These are phyloP conservation scores for Austrofundulus limnaeus DNA, from an alignment of 2,113 vertebrate genomes.

Conservation along the genomic window DNA sequence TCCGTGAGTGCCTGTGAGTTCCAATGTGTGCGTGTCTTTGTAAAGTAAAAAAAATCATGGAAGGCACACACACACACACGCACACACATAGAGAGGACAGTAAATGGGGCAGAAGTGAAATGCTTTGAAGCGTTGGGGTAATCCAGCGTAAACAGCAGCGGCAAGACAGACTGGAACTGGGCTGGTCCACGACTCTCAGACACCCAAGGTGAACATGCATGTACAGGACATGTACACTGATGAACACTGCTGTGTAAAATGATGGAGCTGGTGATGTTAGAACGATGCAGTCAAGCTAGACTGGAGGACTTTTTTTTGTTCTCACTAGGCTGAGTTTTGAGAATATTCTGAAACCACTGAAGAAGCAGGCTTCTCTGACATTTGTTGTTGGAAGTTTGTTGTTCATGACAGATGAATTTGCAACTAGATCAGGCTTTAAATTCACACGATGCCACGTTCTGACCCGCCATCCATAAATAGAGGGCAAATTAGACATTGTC, in stretches of 20 bases:
- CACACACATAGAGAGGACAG: constrained; percentile 48
- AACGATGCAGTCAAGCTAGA: constrained; percentile 18
- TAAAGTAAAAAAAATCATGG: constrained; percentile 30
- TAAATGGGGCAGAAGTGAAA: constrained; percentile 83
- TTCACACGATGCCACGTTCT: constrained; percentile 54
- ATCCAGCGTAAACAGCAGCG: constrained; percentile 79
- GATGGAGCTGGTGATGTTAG: constrained; percentile 28
- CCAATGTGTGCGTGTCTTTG: constrained; percentile 7
- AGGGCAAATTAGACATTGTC: constrained; percentile 70
- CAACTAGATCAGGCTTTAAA: constrained; percentile 69
- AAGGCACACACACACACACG: neutral
- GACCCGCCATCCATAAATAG: constrained; percentile 61
- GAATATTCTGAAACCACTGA: constrained; percentile 56
- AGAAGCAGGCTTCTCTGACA: constrained; percentile 56
- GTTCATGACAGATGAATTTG: constrained; percentile 58
- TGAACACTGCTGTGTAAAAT: constrained; percentile 25
- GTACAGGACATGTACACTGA: constrained; percentile 28
- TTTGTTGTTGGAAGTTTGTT: constrained; percentile 60
- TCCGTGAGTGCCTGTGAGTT: constrained; percentile 29
- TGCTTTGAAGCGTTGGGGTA: constrained; percentile 81
- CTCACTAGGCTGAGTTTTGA: constrained; percentile 56
- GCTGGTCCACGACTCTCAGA: constrained; percentile 57
- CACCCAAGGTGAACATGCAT: constrained; percentile 35
- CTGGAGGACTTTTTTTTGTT: neutral
- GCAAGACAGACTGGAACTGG: constrained; percentile 65